phyloP scores from a whole-genome alignment of 2,888 invertebrate genomes.

The Pristionchus exspectatus region DNA sequence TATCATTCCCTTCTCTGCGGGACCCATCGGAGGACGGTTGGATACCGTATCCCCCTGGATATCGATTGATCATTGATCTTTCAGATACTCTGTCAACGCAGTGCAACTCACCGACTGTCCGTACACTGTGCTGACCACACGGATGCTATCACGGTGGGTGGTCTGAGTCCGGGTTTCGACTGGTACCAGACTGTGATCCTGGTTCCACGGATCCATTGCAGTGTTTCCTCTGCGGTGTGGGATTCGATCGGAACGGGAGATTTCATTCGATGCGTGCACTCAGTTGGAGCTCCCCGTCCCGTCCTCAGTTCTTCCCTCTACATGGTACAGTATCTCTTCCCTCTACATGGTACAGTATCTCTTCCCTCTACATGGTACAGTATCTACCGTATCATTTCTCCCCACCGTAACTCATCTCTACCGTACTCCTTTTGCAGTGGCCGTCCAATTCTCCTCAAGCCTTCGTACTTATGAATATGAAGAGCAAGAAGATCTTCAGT shows the following conservation, averaged over 20 bases:
- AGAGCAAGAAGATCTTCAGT: slow-evolving; percentile 21
- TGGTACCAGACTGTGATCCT: neutral
- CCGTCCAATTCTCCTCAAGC: slow-evolving; percentile 36
- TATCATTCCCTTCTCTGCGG: slow-evolving; percentile 47
- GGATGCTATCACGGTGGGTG: slow-evolving; percentile 39
- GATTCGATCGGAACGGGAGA: slow-evolving; percentile 50
- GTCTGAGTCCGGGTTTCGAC: neutral
- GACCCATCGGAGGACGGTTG: slow-evolving; percentile 53
- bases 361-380: slow-evolving; percentile 33
- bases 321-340: slow-evolving; percentile 23
- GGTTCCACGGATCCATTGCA: neutral
- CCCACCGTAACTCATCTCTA: neutral
- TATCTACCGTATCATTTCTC: neutral
- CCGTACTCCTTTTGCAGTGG: slow-evolving; percentile 42
- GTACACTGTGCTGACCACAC: slow-evolving; percentile 52
- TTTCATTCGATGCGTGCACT: slow-evolving; percentile 53
- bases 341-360: slow-evolving; percentile 41
- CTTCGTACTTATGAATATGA: slow-evolving; percentile 31
- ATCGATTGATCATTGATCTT: slow-evolving; percentile 51
- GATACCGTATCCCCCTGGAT: neutral
- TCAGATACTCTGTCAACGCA: slow-evolving; percentile 43
- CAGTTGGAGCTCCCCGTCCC: slow-evolving; percentile 47
- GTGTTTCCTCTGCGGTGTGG: slow-evolving; percentile 53
- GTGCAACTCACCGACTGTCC: slow-evolving; percentile 54
- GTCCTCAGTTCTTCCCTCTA: neutral